Evolutionary conservation across 2,888 invertebrate species (phyloP), one percentile per base, ranked within the genome.

Genomic region (Eupelmus urozonus): DNA sequence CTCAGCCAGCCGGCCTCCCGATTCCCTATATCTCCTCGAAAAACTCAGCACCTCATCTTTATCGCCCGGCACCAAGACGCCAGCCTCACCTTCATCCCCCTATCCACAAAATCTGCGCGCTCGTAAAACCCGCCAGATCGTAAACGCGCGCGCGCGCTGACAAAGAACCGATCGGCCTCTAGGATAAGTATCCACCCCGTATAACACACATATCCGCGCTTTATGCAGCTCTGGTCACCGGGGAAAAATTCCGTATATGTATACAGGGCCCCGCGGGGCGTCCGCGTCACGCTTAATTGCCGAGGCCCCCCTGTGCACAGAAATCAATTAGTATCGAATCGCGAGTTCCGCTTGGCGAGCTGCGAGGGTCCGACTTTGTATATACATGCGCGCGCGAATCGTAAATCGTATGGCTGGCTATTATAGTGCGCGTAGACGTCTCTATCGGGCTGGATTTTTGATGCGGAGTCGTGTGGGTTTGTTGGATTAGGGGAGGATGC

Each of bases 291-390:
- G 72, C 25, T 73, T 55, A 73, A 63, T 73, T 55, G 63, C 62
- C 9, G 9, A n/a, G n/a, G 3, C 72, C 55, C 55, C 29, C 53
- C 11, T 40, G 49, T 71, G 27, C 23, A 42, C 13, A 73, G 57
- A 74, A 74, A 74, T 74, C 73, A 74, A 74, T 74, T 74, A 74
- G 73, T 49, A 66, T 66, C 57, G 57, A 74, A 57, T 53, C 20
- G 53, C 40, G 42, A 63, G 62, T 62, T 62, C 49, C 62, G 62
- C 51, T 53, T 53, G 53, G 63, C 25, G 45, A 45, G 16, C 25
- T 23, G 18, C 29, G 45, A 2, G 18, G 27, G 49, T 4, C 34
- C 18, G n/a, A 9, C 18, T 5, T 25, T n/a, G n/a, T n/a, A n/a
- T n/a, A n/a, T n/a, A n/a, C n/a, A n/a, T n/a, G 27, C 49, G 1